A percentile compares a stretch with the other conserved stretches of the same genome.
Evolutionary conservation across 1,140 invertebrate species (phyloP).

Genomic region (Apocrypta bakeri): DNA sequence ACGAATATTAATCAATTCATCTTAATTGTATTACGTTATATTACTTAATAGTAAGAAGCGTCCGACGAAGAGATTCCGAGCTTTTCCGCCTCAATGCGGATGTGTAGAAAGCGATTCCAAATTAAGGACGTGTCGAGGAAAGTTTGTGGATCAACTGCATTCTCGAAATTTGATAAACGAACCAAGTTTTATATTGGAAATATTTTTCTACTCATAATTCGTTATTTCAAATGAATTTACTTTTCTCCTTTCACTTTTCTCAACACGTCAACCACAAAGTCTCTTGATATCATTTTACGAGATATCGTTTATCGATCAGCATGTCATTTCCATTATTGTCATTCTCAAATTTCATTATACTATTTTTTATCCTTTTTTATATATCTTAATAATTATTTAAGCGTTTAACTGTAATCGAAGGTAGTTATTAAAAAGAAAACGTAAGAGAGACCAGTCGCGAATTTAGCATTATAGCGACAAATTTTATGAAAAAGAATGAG

Average conservation of each 20-base stretch:
- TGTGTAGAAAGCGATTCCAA: background rate
- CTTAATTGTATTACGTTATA: background rate
- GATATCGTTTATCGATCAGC: constrained; percentile 34
- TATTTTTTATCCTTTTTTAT: constrained; percentile 30
- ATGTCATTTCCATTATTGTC: constrained; percentile 25
- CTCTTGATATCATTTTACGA: background rate
- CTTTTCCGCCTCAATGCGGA: background rate
- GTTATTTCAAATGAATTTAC: background rate
- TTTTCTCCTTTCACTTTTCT: background rate
- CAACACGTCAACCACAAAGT: background rate
- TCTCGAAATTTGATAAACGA: background rate
- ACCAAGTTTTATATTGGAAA: too few relatives aligned
- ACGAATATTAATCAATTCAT: constrained; percentile 64
- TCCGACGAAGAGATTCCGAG: background rate
- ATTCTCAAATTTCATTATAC: constrained; percentile 31
- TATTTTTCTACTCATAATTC: too few relatives aligned
- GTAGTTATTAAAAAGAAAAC: constrained; percentile 23
- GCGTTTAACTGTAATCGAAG: constrained; percentile 24
- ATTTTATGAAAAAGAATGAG: constrained; percentile 1
- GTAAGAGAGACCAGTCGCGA: constrained; percentile 35
- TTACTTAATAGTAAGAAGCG: background rate
- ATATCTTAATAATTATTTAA: constrained; percentile 43
- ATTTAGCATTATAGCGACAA: constrained; percentile 9
- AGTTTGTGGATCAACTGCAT: background rate
- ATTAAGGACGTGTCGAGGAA: background rate